Conservation (phyloP, 1,140 invertebrate genomes). For the Dinothrombium tinctorium region DNA sequence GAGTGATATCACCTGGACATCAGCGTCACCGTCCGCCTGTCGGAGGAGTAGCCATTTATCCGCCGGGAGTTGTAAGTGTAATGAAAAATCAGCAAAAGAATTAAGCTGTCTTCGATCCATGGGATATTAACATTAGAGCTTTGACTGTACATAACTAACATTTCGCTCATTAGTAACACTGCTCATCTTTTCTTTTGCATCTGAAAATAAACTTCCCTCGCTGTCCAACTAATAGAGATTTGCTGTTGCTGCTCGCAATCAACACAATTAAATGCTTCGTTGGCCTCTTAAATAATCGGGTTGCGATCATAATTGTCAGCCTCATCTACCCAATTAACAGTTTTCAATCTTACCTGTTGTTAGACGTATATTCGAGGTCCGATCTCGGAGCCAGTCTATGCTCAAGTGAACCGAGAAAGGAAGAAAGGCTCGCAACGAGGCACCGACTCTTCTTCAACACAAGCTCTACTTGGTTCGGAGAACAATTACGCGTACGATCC, state of each 20-base stretch:
- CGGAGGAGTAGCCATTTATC: conserved; percentile 31
- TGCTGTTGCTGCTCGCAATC: no score
- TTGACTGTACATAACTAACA: no score
- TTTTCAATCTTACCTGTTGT: conserved; percentile 1
- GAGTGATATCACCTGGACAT: no score
- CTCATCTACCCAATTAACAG: conserved; percentile 11
- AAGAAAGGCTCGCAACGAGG: conserved; percentile 28
- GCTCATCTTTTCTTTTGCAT: no score
- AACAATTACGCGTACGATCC: not conserved
- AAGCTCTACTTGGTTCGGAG: conserved; percentile 4
- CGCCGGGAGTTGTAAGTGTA: conserved; percentile 31
- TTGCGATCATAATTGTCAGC: no score
- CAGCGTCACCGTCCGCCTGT: conserved; percentile 18
- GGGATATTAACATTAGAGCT: no score
- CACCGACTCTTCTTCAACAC: not conserved
- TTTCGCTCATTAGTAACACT: no score
- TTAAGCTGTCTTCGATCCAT: no score
- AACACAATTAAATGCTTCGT: no score
- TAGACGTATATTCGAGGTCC: conserved; percentile 2
- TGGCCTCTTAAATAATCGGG: no score
- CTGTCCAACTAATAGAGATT: no score
- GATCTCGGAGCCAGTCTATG: conserved; percentile 40
- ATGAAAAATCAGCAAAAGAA: not conserved
- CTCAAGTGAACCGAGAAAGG: conserved; percentile 52
- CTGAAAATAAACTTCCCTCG: no score